Base-by-base conservation (phyloP, 1,140 invertebrate genomes). In the Philopotamus ludificatus region DNA sequence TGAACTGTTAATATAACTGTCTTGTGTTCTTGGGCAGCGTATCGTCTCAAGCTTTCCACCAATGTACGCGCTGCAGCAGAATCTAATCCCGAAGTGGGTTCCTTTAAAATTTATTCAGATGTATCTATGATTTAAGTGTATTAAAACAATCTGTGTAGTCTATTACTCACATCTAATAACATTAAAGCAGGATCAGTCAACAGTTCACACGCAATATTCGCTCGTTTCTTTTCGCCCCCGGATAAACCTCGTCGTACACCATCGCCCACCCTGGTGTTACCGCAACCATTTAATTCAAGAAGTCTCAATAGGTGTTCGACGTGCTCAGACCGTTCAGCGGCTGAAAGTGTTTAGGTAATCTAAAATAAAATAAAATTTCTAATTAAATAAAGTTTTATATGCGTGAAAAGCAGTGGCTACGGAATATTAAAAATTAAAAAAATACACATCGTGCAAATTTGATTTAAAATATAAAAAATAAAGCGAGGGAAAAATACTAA, bases 201-300 rank as follows among this genome's bases (percentile, higher is more conserved):
- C 54, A 94, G 80, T 80, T 94, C 92, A 73, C 90, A 93, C 18
- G 91, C 92, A 72, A 94, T 94, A 73, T 89, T 93, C 3, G 90
- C 89, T 72, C 92, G 76, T 73, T 94, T 94, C 82, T 91, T 93
- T 73, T 94, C 92, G 12, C 92, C 92, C 3, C 92, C 92, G 15
- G 91, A 93, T 3, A 94, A 77, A 23, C 92, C 91, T 63, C 89
- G 80, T 70, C 87, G 89, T 50, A 89, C 79, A 68, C 89, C 86
- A 74, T 92, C 90, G 8, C 92, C 91, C 70, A 94, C 91, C 71
- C 90, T 89, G 67, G 91, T 94, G 71, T 92, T 83, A 76, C 91
- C 88, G 75, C 91, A 93, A 72, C 82, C 82, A 42, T 80, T 81
- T 65, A 94, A 81, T 73, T 93, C 90, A 66, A 94, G 79, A 42